These are phyloP conservation scores for Drosophila pseudoananassae DNA, from an alignment of 1,140 invertebrate genomes.

Conservation along the genomic window DNA sequence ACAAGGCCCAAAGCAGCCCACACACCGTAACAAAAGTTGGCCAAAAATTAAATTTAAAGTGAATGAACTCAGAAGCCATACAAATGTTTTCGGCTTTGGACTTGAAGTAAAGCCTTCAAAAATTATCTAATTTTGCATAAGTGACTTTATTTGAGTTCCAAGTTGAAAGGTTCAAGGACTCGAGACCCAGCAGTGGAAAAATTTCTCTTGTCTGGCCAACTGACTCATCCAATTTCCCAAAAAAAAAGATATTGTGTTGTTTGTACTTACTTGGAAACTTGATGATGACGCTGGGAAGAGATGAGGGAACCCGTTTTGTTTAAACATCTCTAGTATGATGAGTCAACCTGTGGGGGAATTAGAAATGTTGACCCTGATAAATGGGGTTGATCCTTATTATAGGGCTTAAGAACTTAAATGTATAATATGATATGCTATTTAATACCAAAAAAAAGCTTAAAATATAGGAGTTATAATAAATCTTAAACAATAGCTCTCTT, in stretches of 20 bases:
- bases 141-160: background rate
- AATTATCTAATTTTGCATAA: conserved; percentile 37
- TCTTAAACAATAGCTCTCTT: background rate
- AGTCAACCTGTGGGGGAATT: conserved; percentile 27
- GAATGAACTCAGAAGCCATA: conserved; percentile 31
- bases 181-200: conserved; percentile 2
- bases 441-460: background rate
- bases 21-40: conserved; percentile 21
- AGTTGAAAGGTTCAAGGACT: conserved; percentile 43
- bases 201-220: conserved; percentile 35
- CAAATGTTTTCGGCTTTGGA: background rate
- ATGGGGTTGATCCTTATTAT: background rate
- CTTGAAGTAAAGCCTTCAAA: conserved; percentile 19
- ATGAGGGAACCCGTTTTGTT: conserved; percentile 48
- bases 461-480: background rate
- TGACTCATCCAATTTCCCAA: conserved; percentile 36
- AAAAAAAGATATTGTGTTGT: conserved; percentile 27
- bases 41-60: conserved; percentile 23
- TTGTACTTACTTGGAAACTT: conserved; percentile 54
- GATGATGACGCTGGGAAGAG: conserved; percentile 30
- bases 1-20: conserved; percentile 22
- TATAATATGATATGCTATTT: no score
- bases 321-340: conserved; percentile 25
- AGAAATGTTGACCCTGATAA: conserved; percentile 29
- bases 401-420: conserved; percentile 3